These are phyloP conservation scores for Athrips mouffetella DNA, from an alignment of 2,888 invertebrate genomes.

Conservation along the genomic window DNA sequence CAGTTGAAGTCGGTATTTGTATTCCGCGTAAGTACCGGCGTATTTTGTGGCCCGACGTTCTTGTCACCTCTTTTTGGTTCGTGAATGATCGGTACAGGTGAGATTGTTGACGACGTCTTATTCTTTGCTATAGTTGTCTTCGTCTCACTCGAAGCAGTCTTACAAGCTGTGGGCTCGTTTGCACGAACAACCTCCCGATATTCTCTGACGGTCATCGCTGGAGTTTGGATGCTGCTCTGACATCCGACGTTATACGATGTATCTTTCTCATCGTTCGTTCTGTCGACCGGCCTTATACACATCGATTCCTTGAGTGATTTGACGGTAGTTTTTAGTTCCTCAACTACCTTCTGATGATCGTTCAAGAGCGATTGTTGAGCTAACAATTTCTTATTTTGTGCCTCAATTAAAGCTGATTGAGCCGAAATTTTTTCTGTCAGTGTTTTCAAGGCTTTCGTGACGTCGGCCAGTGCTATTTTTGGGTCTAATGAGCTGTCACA, in stretches of 20 bases:
- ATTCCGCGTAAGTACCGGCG: neutral
- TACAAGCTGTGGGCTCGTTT: too few species aligned
- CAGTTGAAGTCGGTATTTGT: neutral
- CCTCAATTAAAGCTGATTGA: neutral
- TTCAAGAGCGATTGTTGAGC: neutral
- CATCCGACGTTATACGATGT: neutral
- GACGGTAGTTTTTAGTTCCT: neutral
- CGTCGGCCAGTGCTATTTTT: neutral
- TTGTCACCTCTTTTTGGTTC: neutral
- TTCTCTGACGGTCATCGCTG: neutral
- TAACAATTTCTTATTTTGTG: neutral
- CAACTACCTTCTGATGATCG: neutral
- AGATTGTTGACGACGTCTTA: neutral
- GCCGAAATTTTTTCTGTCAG: neutral
- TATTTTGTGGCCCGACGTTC: neutral
- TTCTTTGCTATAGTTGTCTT: neutral
- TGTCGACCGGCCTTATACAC: neutral
- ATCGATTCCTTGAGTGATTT: neutral
- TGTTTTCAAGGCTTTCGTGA: neutral
- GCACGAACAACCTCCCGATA: neutral
- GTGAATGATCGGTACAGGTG: neutral
- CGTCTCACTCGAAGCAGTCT: neutral
- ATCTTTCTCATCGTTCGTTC: neutral
- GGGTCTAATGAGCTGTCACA: too few species aligned
- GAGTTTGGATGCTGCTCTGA: neutral